Conservation (phyloP, 2,797 vertebrate genomes). For the Lacerta viridis region DNA sequence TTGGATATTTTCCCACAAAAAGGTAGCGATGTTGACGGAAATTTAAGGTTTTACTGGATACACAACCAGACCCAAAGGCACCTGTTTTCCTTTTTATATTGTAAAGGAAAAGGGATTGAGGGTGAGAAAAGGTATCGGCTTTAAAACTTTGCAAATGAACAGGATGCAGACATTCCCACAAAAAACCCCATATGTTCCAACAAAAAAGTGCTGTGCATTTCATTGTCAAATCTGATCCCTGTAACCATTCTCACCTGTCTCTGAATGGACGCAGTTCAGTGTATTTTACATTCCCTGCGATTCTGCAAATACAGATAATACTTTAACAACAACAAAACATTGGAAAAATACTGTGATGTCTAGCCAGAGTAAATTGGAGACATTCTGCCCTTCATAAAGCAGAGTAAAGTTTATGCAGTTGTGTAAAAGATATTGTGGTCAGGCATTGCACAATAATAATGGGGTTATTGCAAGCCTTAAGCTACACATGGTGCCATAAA, state of each 20-base stretch:
- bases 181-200: neutral
- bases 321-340: constrained; percentile 2
- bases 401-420: neutral
- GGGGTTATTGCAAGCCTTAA: constrained; percentile 5
- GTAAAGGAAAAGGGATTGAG: neutral
- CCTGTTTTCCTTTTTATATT: constrained; percentile 54
- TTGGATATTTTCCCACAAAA: constrained; percentile 68
- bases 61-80: constrained; percentile 65
- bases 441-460: constrained; percentile 37
- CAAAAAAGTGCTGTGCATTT: constrained; percentile 18
- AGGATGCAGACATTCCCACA: constrained; percentile 43
- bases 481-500: neutral
- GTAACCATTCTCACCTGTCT: neutral
- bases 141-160: neutral
- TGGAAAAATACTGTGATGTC: neutral
- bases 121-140: constrained; percentile 24
- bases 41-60: constrained; percentile 64
- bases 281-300: constrained; percentile 1
- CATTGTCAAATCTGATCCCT: neutral
- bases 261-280: neutral
- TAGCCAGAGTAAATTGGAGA: constrained; percentile 29
- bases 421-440: constrained; percentile 1
- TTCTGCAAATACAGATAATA: neutral
- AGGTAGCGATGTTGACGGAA: constrained; percentile 65
- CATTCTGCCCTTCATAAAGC: constrained; percentile 14